Percentiles rank a stretch among this genome's conserved stretches.
phyloP scores from a whole-genome alignment of 2,797 vertebrate species.

The Xenentodon cancila region DNA sequence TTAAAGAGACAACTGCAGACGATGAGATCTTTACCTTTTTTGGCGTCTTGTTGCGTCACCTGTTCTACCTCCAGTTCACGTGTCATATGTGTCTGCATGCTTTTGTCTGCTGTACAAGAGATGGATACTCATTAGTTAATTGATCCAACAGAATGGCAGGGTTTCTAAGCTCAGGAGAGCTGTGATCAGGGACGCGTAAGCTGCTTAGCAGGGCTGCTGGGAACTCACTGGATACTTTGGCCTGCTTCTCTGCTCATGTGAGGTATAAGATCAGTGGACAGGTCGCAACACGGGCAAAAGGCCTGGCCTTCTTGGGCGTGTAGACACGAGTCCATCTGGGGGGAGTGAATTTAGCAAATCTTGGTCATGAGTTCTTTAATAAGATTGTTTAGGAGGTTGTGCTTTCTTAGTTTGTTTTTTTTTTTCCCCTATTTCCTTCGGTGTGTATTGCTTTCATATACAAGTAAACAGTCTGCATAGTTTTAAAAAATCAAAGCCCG shows the following conservation, averaged over 20 bases:
- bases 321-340: slow-evolving; percentile 1
- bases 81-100: slow-evolving; percentile 8
- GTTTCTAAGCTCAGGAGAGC: slow-evolving; percentile 67
- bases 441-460: no score
- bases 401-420: background rate
- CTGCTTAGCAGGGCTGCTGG: slow-evolving; percentile 77
- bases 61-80: slow-evolving; percentile 8
- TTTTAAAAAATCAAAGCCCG: no score
- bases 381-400: background rate
- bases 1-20: slow-evolving; percentile 49
- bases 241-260: slow-evolving; percentile 51
- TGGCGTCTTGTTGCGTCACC: slow-evolving; percentile 12
- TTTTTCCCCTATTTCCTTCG: background rate
- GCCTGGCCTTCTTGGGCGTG: slow-evolving; percentile 3
- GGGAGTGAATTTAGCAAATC: background rate
- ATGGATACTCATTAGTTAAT: slow-evolving; percentile 75
- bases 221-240: slow-evolving; percentile 63
- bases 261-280: slow-evolving; percentile 50
- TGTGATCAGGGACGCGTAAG: slow-evolving; percentile 80
- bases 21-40: slow-evolving; percentile 45
- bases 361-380: background rate
- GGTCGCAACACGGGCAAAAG: slow-evolving; percentile 33
- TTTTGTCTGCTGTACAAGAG: slow-evolving; percentile 11
- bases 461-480: no score
- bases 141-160: slow-evolving; percentile 69